Percentiles rank a stretch among this genome's conserved stretches.
These are phyloP conservation scores for Drosophila leonis DNA, from an alignment of 2,888 invertebrate species.

Conservation along the genomic window DNA sequence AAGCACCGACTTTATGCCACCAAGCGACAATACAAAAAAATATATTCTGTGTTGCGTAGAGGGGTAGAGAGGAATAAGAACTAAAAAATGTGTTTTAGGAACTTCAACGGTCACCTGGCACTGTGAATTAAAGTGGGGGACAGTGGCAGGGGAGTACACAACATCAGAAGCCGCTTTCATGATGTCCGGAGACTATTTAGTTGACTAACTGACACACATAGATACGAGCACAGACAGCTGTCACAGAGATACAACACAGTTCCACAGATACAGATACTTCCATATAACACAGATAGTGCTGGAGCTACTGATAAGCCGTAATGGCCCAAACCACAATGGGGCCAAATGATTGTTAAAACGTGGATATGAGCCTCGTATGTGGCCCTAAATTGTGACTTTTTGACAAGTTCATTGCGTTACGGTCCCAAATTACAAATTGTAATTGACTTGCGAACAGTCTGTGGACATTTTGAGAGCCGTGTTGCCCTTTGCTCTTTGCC, in stretches of 20 bases:
- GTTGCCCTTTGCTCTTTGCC: constrained; percentile 17
- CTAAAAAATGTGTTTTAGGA: constrained; percentile 65
- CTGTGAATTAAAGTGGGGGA: constrained; percentile 26
- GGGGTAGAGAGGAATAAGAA: constrained; percentile 34
- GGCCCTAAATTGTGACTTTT: constrained; percentile 33
- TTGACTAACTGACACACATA: constrained; percentile 68
- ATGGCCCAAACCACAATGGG: constrained; percentile 24
- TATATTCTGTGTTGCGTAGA: constrained; percentile 22
- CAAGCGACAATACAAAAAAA: constrained; percentile 26
- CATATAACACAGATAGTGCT: constrained; percentile 13
- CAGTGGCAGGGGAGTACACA: constrained; percentile 11
- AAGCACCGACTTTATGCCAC: constrained; percentile 18
- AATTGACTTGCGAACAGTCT: constrained; percentile 49
- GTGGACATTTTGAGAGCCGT: constrained; percentile 16
- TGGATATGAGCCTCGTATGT: constrained; percentile 15
- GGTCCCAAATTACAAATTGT: constrained; percentile 53
- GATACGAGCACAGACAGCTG: constrained; percentile 46
- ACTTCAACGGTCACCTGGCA: constrained; percentile 52
- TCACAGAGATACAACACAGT: constrained; percentile 10
- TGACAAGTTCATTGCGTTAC: constrained; percentile 51
- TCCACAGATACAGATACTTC: constrained; percentile 10
- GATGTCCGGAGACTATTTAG: constrained; percentile 50
- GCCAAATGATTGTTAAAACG: constrained; percentile 49
- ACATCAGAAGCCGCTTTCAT: constrained; percentile 42
- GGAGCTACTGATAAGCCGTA: constrained; percentile 22